These are phyloP conservation scores for Philypnodon macrostomus DNA, from an alignment of 2,797 vertebrate species.

Conservation along the genomic window DNA sequence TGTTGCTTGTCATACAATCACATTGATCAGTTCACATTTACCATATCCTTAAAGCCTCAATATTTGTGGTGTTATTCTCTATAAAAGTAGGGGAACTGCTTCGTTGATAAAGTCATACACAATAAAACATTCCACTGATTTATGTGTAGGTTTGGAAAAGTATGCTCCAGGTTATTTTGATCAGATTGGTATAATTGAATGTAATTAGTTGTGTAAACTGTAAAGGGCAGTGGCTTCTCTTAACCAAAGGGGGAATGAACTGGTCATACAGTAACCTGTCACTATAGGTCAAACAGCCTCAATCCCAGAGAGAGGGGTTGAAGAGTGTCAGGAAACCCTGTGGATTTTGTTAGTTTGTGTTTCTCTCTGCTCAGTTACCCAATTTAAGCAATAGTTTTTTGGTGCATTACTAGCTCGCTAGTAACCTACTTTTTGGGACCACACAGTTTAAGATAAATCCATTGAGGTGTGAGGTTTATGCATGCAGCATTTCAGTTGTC, in stretches of 20 bases:
- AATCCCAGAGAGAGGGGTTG: neutral
- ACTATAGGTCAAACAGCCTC: constrained; percentile 12
- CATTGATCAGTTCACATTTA: constrained; percentile 21
- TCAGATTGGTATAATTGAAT: constrained; percentile 38
- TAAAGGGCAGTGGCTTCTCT: constrained; percentile 35
- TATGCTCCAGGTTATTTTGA: constrained; percentile 16
- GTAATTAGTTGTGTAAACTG: constrained; percentile 25
- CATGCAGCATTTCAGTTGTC: constrained; percentile 47
- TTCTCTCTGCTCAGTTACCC: constrained; percentile 53
- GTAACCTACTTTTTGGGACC: constrained; percentile 14
- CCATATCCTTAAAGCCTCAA: neutral
- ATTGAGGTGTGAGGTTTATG: constrained; percentile 23
- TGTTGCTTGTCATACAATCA: constrained; percentile 55
- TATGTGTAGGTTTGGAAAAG: neutral
- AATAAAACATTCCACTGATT: constrained; percentile 4
- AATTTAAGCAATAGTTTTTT: constrained; percentile 73
- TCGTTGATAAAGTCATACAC: neutral
- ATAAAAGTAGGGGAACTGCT: neutral
- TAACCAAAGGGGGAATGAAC: constrained; percentile 56
- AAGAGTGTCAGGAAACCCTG: constrained; percentile 7
- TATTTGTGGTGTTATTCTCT: constrained; percentile 1
- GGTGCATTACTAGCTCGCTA: constrained; percentile 17
- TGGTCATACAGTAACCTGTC: constrained; percentile 21
- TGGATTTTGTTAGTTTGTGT: constrained; percentile 16
- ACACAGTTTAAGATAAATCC: constrained; percentile 21